Evolutionary conservation across 2,113 vertebrate species (phyloP).

Genomic region (Tringa solitaria): DNA sequence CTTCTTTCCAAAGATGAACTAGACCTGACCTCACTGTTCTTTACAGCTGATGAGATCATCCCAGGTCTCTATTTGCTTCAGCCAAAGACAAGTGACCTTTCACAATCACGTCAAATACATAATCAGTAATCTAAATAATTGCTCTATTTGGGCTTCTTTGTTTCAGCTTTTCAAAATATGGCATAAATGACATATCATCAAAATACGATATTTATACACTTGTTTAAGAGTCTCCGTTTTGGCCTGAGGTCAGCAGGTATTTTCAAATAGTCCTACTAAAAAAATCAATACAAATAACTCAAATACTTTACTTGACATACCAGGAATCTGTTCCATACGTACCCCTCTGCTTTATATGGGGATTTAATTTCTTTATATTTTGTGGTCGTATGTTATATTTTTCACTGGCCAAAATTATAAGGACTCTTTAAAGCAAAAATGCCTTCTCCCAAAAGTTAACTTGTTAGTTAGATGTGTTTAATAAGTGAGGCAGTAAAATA

Average conservation of each 20-base stretch:
- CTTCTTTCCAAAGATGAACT: neutral
- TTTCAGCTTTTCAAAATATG: neutral
- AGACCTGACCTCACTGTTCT: neutral
- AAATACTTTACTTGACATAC: neutral
- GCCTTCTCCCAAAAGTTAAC: neutral
- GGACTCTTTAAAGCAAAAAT: neutral
- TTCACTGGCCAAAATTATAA: neutral
- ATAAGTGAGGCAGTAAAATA: neutral
- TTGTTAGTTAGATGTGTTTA: neutral
- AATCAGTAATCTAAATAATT: constrained; percentile 53
- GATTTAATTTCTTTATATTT: neutral
- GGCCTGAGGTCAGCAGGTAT: neutral
- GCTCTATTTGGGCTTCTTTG: constrained; percentile 24
- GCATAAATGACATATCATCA: neutral
- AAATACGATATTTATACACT: constrained; percentile 18
- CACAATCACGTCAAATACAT: neutral
- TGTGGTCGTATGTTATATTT: neutral
- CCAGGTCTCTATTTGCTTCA: neutral
- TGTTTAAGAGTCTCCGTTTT: constrained; percentile 16
- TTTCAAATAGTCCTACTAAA: neutral
- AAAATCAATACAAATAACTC: constrained; percentile 16
- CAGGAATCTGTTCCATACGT: neutral
- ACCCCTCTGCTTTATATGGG: neutral
- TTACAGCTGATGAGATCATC: constrained; percentile 48
- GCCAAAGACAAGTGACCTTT: constrained; percentile 46